phyloP scores from a whole-genome alignment of 2,797 vertebrate genomes.

The Mustela erminea region DNA sequence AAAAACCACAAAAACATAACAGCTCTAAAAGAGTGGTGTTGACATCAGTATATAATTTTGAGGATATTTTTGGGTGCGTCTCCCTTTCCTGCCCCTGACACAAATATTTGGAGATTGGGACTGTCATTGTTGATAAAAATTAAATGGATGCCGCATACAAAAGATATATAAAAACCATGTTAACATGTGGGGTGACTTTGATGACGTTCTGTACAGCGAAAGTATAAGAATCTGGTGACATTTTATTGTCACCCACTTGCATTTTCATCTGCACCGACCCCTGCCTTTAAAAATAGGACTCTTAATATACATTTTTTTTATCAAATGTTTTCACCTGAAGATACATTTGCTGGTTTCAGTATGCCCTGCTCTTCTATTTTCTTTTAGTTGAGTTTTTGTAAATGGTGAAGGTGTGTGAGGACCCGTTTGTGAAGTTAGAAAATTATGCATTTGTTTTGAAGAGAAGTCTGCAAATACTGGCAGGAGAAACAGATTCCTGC shows the following conservation, averaged over 20 bases:
- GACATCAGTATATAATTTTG: slow-evolving; percentile 81
- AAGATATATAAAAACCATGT: slow-evolving; percentile 81
- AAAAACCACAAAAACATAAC: slow-evolving; percentile 80
- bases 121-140: slow-evolving; percentile 83
- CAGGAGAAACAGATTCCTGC: not conserved
- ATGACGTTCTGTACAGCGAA: slow-evolving; percentile 61
- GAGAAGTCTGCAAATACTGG: slow-evolving; percentile 16
- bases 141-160: slow-evolving; percentile 73
- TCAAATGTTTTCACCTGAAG: slow-evolving; percentile 44
- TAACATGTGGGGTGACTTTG: slow-evolving; percentile 77
- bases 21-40: slow-evolving; percentile 68
- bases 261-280: slow-evolving; percentile 62
- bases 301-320: slow-evolving; percentile 26
- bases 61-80: slow-evolving; percentile 74
- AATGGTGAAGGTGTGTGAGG: not conserved
- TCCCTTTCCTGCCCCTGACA: slow-evolving; percentile 78
- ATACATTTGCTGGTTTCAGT: not conserved
- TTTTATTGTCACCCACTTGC: slow-evolving; percentile 76
- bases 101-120: slow-evolving; percentile 83
- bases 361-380: not conserved
- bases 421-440: not conserved
- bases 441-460: slow-evolving; percentile 33
- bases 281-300: slow-evolving; percentile 53
- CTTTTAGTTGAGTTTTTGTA: not conserved
- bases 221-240: slow-evolving; percentile 77